Percentiles rank a stretch among this genome's conserved stretches.
Conservation (phyloP, 64 coral and sea anemone genomes). For the Porites australiensis region DNA sequence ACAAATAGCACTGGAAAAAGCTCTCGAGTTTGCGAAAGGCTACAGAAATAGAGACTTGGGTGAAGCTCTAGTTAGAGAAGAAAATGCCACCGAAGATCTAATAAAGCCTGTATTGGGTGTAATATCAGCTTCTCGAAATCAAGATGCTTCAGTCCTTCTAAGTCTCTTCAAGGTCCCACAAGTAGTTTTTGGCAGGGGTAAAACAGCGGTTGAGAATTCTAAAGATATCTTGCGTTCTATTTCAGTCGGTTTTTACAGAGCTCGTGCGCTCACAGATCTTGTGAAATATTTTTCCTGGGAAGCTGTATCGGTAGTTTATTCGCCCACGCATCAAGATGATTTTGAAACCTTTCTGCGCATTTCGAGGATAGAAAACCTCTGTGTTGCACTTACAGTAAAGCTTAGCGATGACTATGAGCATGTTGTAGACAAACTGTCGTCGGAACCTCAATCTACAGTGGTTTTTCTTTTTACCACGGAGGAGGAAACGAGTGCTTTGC, state of each 20-base stretch:
- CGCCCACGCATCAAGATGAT: slow-evolving; percentile 10
- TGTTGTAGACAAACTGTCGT: slow-evolving; percentile 12
- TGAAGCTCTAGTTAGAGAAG: not conserved
- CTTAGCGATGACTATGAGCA: not conserved
- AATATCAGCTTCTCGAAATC: slow-evolving; percentile 50
- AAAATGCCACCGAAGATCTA: not conserved
- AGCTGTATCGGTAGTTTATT: slow-evolving; percentile 65
- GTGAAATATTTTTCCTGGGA: slow-evolving; percentile 77
- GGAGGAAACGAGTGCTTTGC: slow-evolving; percentile 35
- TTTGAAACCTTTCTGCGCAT: slow-evolving; percentile 64
- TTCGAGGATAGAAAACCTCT: slow-evolving; percentile 57
- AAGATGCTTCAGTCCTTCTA: slow-evolving; percentile 61
- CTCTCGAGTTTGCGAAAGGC: slow-evolving; percentile 60
- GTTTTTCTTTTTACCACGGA: slow-evolving; percentile 62
- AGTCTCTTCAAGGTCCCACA: slow-evolving; percentile 82
- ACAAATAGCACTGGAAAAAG: slow-evolving; percentile 56
- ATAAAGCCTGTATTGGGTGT: slow-evolving; percentile 49
- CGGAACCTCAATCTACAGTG: slow-evolving; percentile 30
- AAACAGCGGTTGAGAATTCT: not conserved
- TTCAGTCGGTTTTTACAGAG: slow-evolving; percentile 68
- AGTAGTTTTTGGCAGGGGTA: slow-evolving; percentile 44
- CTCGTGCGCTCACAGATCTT: slow-evolving; percentile 74
- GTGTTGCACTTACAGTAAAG: slow-evolving; percentile 55
- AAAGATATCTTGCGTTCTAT: slow-evolving; percentile 58
- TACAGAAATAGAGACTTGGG: not conserved